phyloP scores from a whole-genome alignment of 2,113 vertebrate species.

The Phainopepla nitens region DNA sequence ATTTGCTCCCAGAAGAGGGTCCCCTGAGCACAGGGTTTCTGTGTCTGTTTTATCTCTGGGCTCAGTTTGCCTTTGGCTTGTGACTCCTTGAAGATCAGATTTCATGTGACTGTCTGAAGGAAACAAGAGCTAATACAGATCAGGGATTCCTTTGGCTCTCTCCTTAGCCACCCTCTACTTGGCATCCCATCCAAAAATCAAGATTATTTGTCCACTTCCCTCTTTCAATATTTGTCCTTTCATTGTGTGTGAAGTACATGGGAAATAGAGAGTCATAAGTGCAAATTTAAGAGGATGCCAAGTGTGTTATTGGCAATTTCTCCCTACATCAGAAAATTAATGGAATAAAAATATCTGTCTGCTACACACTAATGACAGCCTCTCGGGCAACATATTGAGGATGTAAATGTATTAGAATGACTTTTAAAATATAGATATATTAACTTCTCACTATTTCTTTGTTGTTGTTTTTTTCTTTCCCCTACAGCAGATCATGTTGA shows the following conservation, averaged over 20 bases:
- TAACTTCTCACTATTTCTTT: conserved; percentile 6
- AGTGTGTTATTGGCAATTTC: neutral
- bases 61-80: fast-evolving
- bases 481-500: conserved; percentile 83
- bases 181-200: neutral
- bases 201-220: neutral
- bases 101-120: neutral
- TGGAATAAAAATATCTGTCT: neutral
- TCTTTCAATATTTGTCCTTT: neutral
- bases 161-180: neutral
- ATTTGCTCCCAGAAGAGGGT: neutral
- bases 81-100: neutral
- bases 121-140: neutral
- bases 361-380: neutral
- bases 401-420: neutral
- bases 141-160: neutral
- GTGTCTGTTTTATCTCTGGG: neutral
- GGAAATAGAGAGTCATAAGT: neutral
- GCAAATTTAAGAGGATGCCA: neutral
- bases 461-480: neutral
- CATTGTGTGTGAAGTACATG: neutral
- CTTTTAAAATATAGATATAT: neutral
- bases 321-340: neutral
- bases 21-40: neutral
- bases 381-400: neutral